Conservation (phyloP, 2,888 invertebrate species). For the Brachypterus glaber region DNA sequence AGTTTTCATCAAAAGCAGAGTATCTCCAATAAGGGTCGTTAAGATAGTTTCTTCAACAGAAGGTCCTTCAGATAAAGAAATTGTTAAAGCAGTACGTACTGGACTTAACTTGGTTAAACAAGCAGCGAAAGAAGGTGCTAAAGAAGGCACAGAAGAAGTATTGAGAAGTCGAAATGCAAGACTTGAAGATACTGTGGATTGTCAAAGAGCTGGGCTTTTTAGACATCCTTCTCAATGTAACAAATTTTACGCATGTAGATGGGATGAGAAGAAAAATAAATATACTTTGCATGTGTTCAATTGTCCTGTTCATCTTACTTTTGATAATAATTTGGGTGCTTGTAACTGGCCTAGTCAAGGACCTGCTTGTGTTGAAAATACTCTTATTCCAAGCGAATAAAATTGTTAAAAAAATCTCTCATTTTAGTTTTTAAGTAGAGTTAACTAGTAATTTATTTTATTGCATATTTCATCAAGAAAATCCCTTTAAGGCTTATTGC, state of each 20-base stretch:
- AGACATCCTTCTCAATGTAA: slow-evolving; percentile 70
- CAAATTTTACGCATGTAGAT: slow-evolving; percentile 73
- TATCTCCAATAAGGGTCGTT: slow-evolving; percentile 1
- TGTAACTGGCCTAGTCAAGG: slow-evolving; percentile 78
- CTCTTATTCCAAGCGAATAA: slow-evolving; percentile 39
- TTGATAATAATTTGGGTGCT: slow-evolving; percentile 64
- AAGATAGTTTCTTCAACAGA: neutral
- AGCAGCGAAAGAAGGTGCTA: slow-evolving; percentile 31
- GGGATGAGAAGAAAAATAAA: slow-evolving; percentile 66
- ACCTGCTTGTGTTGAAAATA: slow-evolving; percentile 65
- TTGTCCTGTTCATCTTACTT: slow-evolving; percentile 69
- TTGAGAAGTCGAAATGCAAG: slow-evolving; percentile 48
- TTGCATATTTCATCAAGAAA: no score
- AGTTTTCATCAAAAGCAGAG: slow-evolving; percentile 14
- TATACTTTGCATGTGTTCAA: slow-evolving; percentile 69
- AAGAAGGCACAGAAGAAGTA: slow-evolving; percentile 39
- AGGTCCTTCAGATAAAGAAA: slow-evolving; percentile 22
- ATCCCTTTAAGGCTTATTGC: no score
- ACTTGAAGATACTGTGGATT: slow-evolving; percentile 51
- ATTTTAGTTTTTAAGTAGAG: no score
- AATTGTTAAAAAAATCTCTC: neutral
- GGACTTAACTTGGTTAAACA: slow-evolving; percentile 33
- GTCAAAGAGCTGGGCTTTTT: slow-evolving; percentile 52
- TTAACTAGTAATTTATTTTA: no score
- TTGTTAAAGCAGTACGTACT: slow-evolving; percentile 28